Percentiles rank a stretch among this genome's conserved stretches.
Conservation (phyloP, 2,888 invertebrate species). For the Phengaris arion region DNA sequence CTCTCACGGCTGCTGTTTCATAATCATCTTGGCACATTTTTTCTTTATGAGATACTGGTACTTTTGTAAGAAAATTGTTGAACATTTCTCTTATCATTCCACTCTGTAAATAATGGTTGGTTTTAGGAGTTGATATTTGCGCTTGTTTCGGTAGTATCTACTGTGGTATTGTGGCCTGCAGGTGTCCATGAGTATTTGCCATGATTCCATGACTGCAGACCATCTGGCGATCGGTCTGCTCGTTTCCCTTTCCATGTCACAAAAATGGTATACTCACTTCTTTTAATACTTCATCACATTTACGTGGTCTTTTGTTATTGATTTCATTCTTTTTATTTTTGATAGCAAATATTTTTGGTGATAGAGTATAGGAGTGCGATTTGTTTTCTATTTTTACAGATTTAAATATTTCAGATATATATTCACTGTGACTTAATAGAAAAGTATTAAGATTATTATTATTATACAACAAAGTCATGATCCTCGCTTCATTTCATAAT, state of each 20-base stretch:
- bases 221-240: no score
- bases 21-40: constrained; percentile 48
- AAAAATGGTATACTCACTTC: constrained; percentile 49
- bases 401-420: constrained; percentile 50
- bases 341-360: constrained; percentile 55
- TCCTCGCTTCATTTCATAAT: background rate
- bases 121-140: background rate
- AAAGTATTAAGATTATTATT: constrained; percentile 34
- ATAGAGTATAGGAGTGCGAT: constrained; percentile 45
- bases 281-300: constrained; percentile 42
- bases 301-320: constrained; percentile 49
- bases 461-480: constrained; percentile 44
- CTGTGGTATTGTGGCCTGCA: no score
- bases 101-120: constrained; percentile 45
- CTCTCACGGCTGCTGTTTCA: constrained; percentile 53
- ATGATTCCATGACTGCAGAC: no score
- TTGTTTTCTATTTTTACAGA: constrained; percentile 44
- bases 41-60: constrained; percentile 46
- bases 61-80: constrained; percentile 44
- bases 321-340: constrained; percentile 37
- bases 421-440: constrained; percentile 56
- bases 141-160: no score
- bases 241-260: no score
- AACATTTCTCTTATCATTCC: constrained; percentile 49
- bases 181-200: no score